Conservation (phyloP, 37 sponge, comb jelly and placozoan species). For the Corticium candelabrum region DNA sequence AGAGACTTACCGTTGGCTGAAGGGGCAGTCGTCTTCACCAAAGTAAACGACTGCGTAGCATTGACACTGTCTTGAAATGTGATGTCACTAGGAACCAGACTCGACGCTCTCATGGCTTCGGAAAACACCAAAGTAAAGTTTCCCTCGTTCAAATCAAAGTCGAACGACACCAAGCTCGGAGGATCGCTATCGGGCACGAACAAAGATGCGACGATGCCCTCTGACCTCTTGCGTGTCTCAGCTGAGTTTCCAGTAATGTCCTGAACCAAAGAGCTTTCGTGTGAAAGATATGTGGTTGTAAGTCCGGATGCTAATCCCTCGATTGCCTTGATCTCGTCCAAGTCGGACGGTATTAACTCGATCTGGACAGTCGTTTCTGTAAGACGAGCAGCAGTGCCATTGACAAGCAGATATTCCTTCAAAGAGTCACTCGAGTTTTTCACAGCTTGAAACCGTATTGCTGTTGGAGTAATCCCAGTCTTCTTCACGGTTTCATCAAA, state of each 20-base stretch:
- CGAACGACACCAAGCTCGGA: conserved; percentile 42
- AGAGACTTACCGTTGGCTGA: conserved; percentile 31
- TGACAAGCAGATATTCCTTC: conserved; percentile 19
- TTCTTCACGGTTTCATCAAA: conserved; percentile 70
- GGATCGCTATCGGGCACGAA: conserved; percentile 35
- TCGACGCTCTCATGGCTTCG: conserved; percentile 57
- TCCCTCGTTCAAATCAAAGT: conserved; percentile 59
- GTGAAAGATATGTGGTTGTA: background rate
- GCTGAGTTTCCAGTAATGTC: conserved; percentile 57
- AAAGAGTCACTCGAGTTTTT: background rate
- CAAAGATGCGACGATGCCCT: background rate
- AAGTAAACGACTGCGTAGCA: background rate
- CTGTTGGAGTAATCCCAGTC: conserved; percentile 29
- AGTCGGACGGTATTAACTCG: background rate
- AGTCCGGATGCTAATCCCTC: background rate
- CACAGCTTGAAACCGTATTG: conserved; percentile 21
- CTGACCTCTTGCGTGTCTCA: background rate
- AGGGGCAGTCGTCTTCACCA: conserved; percentile 14
- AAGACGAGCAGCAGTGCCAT: conserved; percentile 27
- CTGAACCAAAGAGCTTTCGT: background rate
- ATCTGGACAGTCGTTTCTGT: background rate
- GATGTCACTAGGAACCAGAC: conserved; percentile 19
- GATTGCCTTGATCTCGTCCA: background rate
- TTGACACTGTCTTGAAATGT: conserved; percentile 35
- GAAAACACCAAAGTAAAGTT: conserved; percentile 62